These are phyloP conservation scores for Andricus quercusramuli DNA, from an alignment of 2,888 invertebrate genomes.

Conservation along the genomic window DNA sequence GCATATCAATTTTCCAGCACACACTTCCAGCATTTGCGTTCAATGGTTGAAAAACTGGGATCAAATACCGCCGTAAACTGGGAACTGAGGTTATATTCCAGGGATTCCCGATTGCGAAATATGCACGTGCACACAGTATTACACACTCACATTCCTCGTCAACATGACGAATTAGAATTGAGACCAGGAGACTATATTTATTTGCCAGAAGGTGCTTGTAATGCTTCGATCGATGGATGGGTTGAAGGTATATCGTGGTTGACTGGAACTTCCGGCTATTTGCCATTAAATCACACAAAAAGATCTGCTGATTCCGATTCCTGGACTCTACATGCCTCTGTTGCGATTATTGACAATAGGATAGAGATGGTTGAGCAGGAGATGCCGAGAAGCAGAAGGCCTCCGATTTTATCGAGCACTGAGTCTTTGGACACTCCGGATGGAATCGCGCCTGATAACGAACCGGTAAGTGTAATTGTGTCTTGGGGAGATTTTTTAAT, in stretches of 20 bases:
- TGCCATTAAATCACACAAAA: slow-evolving; percentile 91
- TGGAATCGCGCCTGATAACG: slow-evolving; percentile 64
- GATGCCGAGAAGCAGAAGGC: slow-evolving; percentile 65
- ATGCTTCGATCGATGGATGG: slow-evolving; percentile 91
- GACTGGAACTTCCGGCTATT: slow-evolving; percentile 88
- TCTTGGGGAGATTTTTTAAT: neutral
- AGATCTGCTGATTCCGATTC: slow-evolving; percentile 93
- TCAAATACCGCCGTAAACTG: slow-evolving; percentile 82
- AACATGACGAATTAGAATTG: slow-evolving; percentile 91
- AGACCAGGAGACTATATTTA: slow-evolving; percentile 93
- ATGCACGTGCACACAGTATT: slow-evolving; percentile 87
- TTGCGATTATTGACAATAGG: slow-evolving; percentile 77
- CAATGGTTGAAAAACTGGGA: slow-evolving; percentile 87
- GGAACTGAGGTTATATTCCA: slow-evolving; percentile 93
- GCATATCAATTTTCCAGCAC: slow-evolving; percentile 91
- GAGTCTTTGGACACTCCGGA: slow-evolving; percentile 70
- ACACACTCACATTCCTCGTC: slow-evolving; percentile 87
- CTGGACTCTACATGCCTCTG: slow-evolving; percentile 91
- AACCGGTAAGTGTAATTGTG: slow-evolving; percentile 61
- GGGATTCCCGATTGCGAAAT: slow-evolving; percentile 87
- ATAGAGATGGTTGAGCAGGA: slow-evolving; percentile 60
- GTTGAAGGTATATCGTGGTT: slow-evolving; percentile 91
- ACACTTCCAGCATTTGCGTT: slow-evolving; percentile 86
- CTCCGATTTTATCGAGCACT: slow-evolving; percentile 64
- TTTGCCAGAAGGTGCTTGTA: slow-evolving; percentile 86